Base-by-base conservation (phyloP, 2,888 invertebrate genomes). In the Anthrax anthrax region DNA sequence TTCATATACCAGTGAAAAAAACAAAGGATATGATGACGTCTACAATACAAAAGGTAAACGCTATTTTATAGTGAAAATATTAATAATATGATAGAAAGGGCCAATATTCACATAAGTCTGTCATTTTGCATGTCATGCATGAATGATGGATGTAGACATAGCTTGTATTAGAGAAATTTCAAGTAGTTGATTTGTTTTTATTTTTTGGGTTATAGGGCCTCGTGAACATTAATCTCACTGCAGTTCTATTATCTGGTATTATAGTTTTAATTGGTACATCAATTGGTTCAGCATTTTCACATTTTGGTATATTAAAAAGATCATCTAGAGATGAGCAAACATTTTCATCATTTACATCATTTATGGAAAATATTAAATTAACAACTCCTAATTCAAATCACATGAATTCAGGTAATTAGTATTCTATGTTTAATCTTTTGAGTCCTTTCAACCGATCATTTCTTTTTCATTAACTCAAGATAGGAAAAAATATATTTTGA, bases 181-280 rank as follows among this genome's bases (percentile, higher is more conserved):
- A 10, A 29, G 13, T 12, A 12, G 9, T 8, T 27, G 5, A 12
- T 12, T 12, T 32, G 2, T 32, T 32, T 32, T 12, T 4, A 12
- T 32, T 32, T 32, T 9, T 32, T 32, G 29, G 9, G 9, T 32
- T 1, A 12, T 32, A 50, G 47, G 43, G 46, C 14, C 46, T 73
- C 18, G 61, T 73, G 2, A 73, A 72, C 48, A 54, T 77, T 4
- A 75, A 77, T 52, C 46, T 72, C 1, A 73, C 70, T 29, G 69
- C 73, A 3, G 46, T 76, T 2, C 57, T 70, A 1, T 54, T 75
- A 4, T 68, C 70, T 16, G 74, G 72, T 16, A 55, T 71, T 9
- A 55, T 74, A 29, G 59, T 71, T 10, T 61, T 72, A 27, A 60
- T 69, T 3, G 61, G 71, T 2, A 64, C 67, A 12, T 58, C 73